A percentile compares a stretch with the other conserved stretches of the same genome.
Conservation (phyloP, 2,797 vertebrate species). For the Bothrops alternatus region DNA sequence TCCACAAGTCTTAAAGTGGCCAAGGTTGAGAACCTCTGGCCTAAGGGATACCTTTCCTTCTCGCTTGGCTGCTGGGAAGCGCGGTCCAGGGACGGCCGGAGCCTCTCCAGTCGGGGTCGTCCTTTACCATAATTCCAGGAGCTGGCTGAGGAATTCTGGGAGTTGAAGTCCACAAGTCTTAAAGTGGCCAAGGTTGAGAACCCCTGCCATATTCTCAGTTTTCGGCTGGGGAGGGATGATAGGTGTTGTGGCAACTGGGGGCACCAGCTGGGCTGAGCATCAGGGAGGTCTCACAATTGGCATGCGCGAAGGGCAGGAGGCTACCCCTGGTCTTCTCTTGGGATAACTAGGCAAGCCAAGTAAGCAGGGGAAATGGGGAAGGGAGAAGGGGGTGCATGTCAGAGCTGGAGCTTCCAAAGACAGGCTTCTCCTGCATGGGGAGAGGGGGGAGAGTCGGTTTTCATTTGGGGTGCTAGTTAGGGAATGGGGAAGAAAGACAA, state of each 20-base stretch:
- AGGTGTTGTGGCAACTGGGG: background rate
- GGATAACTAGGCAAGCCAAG: background rate
- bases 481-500: background rate
- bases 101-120: too few relatives aligned
- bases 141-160: too few relatives aligned
- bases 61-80: too few relatives aligned
- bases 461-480: background rate
- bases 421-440: background rate
- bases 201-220: background rate
- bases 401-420: background rate
- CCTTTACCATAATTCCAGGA: too few relatives aligned
- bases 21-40: too few relatives aligned
- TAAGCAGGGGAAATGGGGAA: background rate
- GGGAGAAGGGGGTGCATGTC: background rate
- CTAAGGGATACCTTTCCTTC: too few relatives aligned
- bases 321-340: background rate
- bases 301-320: background rate
- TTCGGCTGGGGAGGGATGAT: background rate
- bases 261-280: too few relatives aligned
- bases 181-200: too few relatives aligned
- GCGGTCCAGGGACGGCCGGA: too few relatives aligned
- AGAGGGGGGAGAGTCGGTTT: background rate
- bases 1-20: too few relatives aligned
- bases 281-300: background rate
- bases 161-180: too few relatives aligned